Conservation (phyloP, 2,888 invertebrate genomes). For the Noctuana brunneofusca region DNA sequence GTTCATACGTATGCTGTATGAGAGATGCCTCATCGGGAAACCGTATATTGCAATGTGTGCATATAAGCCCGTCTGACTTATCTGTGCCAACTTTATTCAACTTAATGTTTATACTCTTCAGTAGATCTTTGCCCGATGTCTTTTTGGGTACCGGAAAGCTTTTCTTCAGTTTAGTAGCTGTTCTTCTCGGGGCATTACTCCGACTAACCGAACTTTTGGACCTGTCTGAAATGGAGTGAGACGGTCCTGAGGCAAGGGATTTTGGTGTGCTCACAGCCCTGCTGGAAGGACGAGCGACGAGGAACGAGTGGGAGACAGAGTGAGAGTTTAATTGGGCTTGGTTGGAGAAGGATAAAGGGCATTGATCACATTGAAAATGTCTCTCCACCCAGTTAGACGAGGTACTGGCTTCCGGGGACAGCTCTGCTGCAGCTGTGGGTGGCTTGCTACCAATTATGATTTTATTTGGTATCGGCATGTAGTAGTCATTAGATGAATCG, state of each 20-base stretch:
- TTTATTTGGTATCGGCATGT: conserved; percentile 27
- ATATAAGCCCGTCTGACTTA: conserved; percentile 19
- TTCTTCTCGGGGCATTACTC: not conserved
- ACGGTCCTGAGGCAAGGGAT: not conserved
- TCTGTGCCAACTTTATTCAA: too few relatives aligned
- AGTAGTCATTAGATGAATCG: not conserved
- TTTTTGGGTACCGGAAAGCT: conserved; percentile 1
- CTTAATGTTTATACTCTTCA: not conserved
- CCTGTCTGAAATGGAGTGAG: not conserved
- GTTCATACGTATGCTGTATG: conserved; percentile 37
- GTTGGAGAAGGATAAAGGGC: conserved; percentile 38
- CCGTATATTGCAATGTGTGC: conserved; percentile 37
- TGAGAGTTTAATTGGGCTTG: conserved; percentile 38
- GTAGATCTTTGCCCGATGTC: not conserved
- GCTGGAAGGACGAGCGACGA: conserved; percentile 31
- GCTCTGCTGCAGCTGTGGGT: not conserved
- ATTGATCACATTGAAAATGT: conserved; percentile 37
- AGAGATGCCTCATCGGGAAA: conserved; percentile 37
- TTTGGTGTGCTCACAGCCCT: conserved; percentile 11
- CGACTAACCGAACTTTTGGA: not conserved
- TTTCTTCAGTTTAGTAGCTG: conserved; percentile 5
- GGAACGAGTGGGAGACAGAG: conserved; percentile 37
- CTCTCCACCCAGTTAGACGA: not conserved
- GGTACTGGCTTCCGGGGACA: conserved; percentile 10
- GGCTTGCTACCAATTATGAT: conserved; percentile 36